Conservation (phyloP, 2,888 invertebrate species). For the Ochropleura leucogaster region DNA sequence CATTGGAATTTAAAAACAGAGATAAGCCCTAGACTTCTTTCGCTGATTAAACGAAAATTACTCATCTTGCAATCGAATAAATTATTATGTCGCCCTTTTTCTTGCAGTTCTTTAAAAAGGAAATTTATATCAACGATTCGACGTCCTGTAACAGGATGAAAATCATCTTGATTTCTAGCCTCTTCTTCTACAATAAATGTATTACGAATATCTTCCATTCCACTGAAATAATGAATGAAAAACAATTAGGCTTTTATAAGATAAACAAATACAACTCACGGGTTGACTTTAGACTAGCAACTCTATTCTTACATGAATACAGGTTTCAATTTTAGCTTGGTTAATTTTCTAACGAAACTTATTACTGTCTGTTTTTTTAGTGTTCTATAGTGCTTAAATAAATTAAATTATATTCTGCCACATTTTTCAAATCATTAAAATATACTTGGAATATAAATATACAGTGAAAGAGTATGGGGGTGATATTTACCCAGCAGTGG, state of each 20-base stretch:
- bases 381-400: too few relatives aligned
- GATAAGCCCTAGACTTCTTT: conserved; percentile 27
- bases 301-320: conserved; percentile 6
- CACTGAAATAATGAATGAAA: conserved; percentile 25
- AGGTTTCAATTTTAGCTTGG: neutral
- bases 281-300: conserved; percentile 12
- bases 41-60: conserved; percentile 26
- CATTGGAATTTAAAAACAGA: too few relatives aligned
- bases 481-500: too few relatives aligned
- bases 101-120: too few relatives aligned
- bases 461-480: neutral
- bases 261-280: neutral
- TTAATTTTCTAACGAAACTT: neutral
- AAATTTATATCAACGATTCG: conserved; percentile 19
- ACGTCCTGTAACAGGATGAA: conserved; percentile 7
- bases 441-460: neutral
- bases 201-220: conserved; percentile 10
- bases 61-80: conserved; percentile 29
- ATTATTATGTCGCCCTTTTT: conserved; percentile 16
- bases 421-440: too few relatives aligned
- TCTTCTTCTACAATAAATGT: conserved; percentile 4
- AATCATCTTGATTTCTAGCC: conserved; percentile 11
- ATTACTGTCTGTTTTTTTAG: too few relatives aligned
- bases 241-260: conserved; percentile 5
- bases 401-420: too few relatives aligned